phyloP scores from a whole-genome alignment of 2,113 vertebrate genomes.

The Entosphenus tridentatus region DNA sequence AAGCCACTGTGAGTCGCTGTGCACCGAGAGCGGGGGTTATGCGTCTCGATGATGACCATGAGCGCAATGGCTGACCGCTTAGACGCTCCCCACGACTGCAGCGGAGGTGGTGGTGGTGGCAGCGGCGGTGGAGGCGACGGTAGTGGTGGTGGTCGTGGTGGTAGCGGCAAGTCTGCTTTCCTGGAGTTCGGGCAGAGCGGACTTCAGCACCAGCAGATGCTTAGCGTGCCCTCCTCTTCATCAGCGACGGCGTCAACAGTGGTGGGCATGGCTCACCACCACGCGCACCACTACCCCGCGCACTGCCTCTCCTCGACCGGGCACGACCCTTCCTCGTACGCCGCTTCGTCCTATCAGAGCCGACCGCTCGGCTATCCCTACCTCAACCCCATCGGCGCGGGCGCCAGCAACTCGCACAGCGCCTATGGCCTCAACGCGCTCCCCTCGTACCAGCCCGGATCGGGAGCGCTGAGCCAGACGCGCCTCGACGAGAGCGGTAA shows the following conservation, averaged over 20 bases:
- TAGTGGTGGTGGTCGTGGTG: no score
- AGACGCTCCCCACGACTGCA: not conserved
- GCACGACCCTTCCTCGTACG: not conserved
- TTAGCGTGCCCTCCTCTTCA: not conserved
- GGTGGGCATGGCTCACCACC: not conserved
- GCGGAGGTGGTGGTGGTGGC: no score
- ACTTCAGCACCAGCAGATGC: conserved; percentile 4
- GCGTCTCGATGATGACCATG: conserved; percentile 3
- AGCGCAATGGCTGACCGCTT: not conserved
- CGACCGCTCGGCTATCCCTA: conserved; percentile 1
- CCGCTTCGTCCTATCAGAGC: not conserved
- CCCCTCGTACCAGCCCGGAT: conserved; percentile 3
- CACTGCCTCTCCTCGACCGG: conserved; percentile 2
- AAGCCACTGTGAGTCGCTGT: not conserved
- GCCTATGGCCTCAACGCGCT: not conserved
- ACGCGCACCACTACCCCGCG: conserved; percentile 1
- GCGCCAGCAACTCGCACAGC: not conserved
- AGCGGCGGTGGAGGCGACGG: no score
- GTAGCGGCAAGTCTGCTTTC: conserved; percentile 4
- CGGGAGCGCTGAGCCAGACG: not conserved
- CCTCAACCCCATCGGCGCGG: not conserved
- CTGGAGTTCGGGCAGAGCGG: conserved; percentile 3
- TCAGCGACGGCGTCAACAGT: no score
- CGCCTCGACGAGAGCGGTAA: not conserved
- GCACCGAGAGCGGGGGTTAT: not conserved